Percentiles rank a stretch among this genome's conserved stretches.
These are phyloP conservation scores for Colossoma macropomum DNA, from an alignment of 2,113 vertebrate species.

Conservation along the genomic window DNA sequence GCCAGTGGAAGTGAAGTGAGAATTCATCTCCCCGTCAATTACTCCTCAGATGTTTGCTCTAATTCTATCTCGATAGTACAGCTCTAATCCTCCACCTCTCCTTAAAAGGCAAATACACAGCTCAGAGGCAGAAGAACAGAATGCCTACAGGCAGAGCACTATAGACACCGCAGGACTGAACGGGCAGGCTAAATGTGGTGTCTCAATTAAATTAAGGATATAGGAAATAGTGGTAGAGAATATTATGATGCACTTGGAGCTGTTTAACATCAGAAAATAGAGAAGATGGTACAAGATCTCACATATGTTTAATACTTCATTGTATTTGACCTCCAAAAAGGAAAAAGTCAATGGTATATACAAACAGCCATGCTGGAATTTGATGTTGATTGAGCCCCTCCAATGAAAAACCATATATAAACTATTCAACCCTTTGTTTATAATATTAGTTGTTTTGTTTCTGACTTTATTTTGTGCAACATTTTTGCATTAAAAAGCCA, in stretches of 20 bases:
- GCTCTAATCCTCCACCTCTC: conserved; percentile 64
- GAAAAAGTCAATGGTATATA: too few species aligned
- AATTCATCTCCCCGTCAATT: conserved; percentile 75
- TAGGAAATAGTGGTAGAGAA: background rate
- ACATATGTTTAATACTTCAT: too few species aligned
- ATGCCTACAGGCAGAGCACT: background rate
- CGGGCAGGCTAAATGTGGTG: background rate
- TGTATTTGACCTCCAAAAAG: too few species aligned
- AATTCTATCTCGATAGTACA: conserved; percentile 73
- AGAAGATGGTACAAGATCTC: too few species aligned
- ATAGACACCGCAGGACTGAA: background rate
- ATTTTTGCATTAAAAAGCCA: too few species aligned
- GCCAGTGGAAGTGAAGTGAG: conserved; percentile 63
- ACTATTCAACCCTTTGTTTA: too few species aligned
- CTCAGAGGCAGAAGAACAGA: conserved; percentile 1
- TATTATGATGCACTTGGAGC: background rate
- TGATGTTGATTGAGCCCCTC: too few species aligned
- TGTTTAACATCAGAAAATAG: background rate
- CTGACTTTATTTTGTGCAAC: too few species aligned
- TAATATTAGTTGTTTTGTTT: too few species aligned
- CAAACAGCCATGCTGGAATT: too few species aligned
- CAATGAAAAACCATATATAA: too few species aligned
- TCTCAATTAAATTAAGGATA: background rate
- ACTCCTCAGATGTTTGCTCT: conserved; percentile 78
- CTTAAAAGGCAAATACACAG: conserved; percentile 59